These are phyloP conservation scores for Pseudomyrmex dendroicus DNA, from an alignment of 1,140 invertebrate species.

Conservation along the genomic window DNA sequence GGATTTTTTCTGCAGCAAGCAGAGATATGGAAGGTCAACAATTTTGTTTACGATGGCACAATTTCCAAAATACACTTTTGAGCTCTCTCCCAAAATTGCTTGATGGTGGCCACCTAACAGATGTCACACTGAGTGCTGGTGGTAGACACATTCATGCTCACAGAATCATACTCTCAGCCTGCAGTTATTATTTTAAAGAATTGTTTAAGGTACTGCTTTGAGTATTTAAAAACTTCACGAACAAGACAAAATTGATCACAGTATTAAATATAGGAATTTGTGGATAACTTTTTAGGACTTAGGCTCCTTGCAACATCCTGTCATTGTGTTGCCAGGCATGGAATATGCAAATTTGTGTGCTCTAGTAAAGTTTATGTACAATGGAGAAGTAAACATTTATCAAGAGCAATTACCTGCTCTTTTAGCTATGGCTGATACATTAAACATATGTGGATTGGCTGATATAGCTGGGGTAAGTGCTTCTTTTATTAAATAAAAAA, in stretches of 20 bases:
- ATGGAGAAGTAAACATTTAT: slow-evolving; percentile 95
- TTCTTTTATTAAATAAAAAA: slow-evolving; percentile 38
- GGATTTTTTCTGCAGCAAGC: slow-evolving; percentile 50
- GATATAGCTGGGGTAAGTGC: slow-evolving; percentile 90
- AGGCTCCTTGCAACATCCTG: slow-evolving; percentile 90
- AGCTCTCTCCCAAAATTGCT: slow-evolving; percentile 93
- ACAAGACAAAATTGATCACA: neutral
- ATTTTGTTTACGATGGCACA: slow-evolving; percentile 92
- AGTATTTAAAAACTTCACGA: neutral
- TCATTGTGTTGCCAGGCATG: slow-evolving; percentile 93
- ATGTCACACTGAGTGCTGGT: slow-evolving; percentile 95
- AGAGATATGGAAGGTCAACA: slow-evolving; percentile 86
- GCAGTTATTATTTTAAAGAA: slow-evolving; percentile 96
- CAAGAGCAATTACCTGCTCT: slow-evolving; percentile 93
- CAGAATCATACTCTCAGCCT: slow-evolving; percentile 94
- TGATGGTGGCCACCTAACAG: slow-evolving; percentile 93
- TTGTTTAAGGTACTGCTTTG: slow-evolving; percentile 90
- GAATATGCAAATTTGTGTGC: slow-evolving; percentile 92
- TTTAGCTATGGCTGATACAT: slow-evolving; percentile 92
- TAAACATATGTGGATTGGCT: slow-evolving; percentile 94
- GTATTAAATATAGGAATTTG: slow-evolving; percentile 3
- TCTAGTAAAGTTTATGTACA: slow-evolving; percentile 96
- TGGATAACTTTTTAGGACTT: slow-evolving; percentile 86
- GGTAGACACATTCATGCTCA: slow-evolving; percentile 93
- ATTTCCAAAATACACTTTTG: slow-evolving; percentile 92